Evolutionary conservation across 2,113 vertebrate genomes (phyloP), one percentile per base, ranked within the genome.

Genomic region (Phrynosoma blainvillii): DNA sequence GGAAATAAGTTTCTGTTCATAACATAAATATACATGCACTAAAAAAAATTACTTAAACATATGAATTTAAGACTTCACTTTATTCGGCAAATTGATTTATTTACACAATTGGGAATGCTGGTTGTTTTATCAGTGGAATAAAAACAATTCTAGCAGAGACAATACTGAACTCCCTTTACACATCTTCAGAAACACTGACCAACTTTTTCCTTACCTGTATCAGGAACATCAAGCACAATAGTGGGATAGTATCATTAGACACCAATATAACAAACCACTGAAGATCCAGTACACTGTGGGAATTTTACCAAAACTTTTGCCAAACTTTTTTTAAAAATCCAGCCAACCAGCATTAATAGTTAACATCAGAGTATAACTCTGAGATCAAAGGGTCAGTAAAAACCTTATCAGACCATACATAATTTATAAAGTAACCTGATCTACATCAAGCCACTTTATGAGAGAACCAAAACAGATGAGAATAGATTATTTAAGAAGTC

Each of bases 81-180:
- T 98, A 98, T 98, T 98, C 96, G 94, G 96, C 96, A 97, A 97
- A 97, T 97, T 95, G 93, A 92, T 97, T 96, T 97, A 97, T 97
- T 97, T 97, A 97, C 96, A 97, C 95, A 97, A 94, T 90, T 94
- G 97, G 96, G 92, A 96, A 96, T 88, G 96, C 97, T 97, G 97
- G 96, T 95, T 96, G 96, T 91, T 96, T 92, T 95, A 95, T 97
- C 96, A 96, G 95, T 93, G 95, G 95, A 94, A 97, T 96, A 96
- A 97, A 97, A 97, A 96, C 95, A 95, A 96, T 94, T 52, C 93
- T 95, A 96, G 96, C 94, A 97, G 94, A 96, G 95, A 97, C 96
- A 96, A 95, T 94, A 96, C 96, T 96, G 97, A 96, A 96, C 90
- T 95, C 95, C 87, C 92, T 88, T 92, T 94, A 88, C 90, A 76